These are phyloP conservation scores for Myotis lucifugus DNA, from an alignment of 2,113 vertebrate genomes.

Conservation along the genomic window DNA sequence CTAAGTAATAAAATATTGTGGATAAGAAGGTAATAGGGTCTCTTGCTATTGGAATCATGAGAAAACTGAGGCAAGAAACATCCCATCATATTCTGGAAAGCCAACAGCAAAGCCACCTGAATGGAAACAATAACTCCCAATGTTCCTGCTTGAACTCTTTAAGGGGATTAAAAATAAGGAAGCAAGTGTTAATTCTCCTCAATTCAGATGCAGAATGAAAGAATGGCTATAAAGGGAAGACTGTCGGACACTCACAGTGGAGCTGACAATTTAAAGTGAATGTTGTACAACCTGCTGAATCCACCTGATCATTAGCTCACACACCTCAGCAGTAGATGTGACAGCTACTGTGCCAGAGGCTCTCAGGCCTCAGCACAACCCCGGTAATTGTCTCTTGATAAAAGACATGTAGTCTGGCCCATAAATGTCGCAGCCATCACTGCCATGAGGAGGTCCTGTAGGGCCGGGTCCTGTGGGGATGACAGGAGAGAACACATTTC, in stretches of 20 bases:
- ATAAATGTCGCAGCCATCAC: slow-evolving; percentile 75
- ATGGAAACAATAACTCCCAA: not conserved
- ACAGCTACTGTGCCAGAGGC: slow-evolving; percentile 75
- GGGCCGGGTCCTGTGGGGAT: slow-evolving; percentile 66
- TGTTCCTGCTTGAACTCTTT: not conserved
- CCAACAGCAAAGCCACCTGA: not conserved
- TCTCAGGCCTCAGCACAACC: slow-evolving; percentile 62
- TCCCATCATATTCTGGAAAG: rapidly evolving
- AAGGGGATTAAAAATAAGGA: not conserved
- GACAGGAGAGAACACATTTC: slow-evolving; percentile 66
- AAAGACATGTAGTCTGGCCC: slow-evolving; percentile 63
- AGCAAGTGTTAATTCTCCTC: slow-evolving; percentile 17
- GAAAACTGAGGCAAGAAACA: not conserved
- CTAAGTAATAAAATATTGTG: not conserved
- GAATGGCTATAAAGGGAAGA: slow-evolving; percentile 11
- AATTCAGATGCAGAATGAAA: slow-evolving; percentile 59
- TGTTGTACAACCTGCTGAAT: slow-evolving; percentile 75
- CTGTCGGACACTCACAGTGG: slow-evolving; percentile 13
- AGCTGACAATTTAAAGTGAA: slow-evolving; percentile 77
- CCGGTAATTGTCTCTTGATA: slow-evolving; percentile 75
- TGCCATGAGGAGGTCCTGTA: slow-evolving; percentile 55
- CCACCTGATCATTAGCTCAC: slow-evolving; percentile 83
- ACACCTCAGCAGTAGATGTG: slow-evolving; percentile 72
- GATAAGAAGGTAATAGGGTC: not conserved
- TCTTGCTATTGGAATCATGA: not conserved